Percentiles rank a stretch among this genome's conserved stretches.
phyloP scores from a whole-genome alignment of 2,113 vertebrate genomes.

The Cairina moschata region DNA sequence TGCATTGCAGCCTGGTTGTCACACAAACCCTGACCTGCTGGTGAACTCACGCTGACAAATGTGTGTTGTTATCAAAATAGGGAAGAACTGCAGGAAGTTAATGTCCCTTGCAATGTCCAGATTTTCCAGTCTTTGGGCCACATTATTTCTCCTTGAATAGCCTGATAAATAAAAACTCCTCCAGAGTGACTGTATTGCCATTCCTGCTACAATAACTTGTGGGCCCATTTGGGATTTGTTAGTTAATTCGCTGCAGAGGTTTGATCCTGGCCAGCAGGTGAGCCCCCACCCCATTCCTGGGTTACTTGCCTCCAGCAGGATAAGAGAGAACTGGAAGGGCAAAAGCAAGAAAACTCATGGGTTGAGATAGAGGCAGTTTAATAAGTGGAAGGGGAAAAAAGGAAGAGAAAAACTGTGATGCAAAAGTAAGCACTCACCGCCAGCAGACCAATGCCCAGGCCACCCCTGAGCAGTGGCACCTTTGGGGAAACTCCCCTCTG shows the following conservation, averaged over 20 bases:
- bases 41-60: slow-evolving; percentile 20
- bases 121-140: slow-evolving; percentile 37
- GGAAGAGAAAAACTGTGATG: fast-evolving
- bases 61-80: not conserved
- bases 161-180: not conserved
- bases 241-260: not conserved
- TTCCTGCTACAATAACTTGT: not conserved
- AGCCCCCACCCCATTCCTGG: fast-evolving
- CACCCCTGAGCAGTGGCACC: not conserved
- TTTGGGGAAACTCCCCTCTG: not conserved
- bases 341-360: not conserved
- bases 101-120: slow-evolving; percentile 34
- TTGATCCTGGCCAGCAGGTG: not conserved
- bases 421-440: not conserved
- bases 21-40: not conserved
- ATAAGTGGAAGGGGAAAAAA: not conserved
- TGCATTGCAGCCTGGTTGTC: not conserved
- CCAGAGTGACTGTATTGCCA: not conserved
- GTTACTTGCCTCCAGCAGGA: not conserved
- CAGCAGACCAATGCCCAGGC: not conserved
- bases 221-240: not conserved
- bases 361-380: not conserved
- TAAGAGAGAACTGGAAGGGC: not conserved
- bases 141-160: not conserved
- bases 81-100: not conserved